Percentiles rank a stretch among this genome's conserved stretches.
Evolutionary conservation across 2,888 invertebrate species (phyloP).

Genomic region (Tricholauxania praeusta): DNA sequence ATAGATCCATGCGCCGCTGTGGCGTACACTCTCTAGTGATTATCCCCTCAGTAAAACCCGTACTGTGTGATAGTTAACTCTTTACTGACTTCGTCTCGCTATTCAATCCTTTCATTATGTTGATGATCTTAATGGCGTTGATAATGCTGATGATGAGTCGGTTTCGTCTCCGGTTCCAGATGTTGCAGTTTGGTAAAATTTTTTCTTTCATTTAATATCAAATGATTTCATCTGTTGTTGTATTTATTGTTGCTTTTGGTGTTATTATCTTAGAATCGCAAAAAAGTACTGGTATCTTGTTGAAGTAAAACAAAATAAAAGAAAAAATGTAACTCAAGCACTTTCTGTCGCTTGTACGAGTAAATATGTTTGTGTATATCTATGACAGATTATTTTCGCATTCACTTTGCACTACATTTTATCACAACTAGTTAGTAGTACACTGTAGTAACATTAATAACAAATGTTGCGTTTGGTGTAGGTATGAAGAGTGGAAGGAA

Average conservation of each 20-base stretch:
- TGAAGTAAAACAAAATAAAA: neutral
- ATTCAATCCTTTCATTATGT: no score
- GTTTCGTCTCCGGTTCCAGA: conserved; percentile 15
- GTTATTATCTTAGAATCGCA: conserved; percentile 9
- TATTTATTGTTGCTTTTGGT: conserved; percentile 20
- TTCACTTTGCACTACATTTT: neutral
- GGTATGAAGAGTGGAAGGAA: no score
- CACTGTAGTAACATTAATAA: no score
- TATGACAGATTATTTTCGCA: conserved; percentile 1
- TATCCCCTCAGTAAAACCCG: no score
- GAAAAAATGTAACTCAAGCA: conserved; percentile 29
- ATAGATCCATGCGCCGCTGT: conserved; percentile 11
- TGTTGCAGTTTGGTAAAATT: conserved; percentile 15
- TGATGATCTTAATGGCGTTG: neutral
- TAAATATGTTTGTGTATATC: neutral
- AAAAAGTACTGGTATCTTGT: neutral
- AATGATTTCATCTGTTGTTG: neutral
- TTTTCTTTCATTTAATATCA: conserved; percentile 10
- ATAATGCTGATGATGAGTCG: conserved; percentile 4
- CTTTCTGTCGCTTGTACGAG: conserved; percentile 27
- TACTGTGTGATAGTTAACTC: no score
- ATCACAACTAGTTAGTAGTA: no score
- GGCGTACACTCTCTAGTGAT: no score
- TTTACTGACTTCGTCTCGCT: no score
- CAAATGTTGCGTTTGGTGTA: no score